A percentile compares a stretch with the other conserved stretches of the same genome.
These are phyloP conservation scores for Ophion ellenae DNA, from an alignment of 2,888 invertebrate species.

Conservation along the genomic window DNA sequence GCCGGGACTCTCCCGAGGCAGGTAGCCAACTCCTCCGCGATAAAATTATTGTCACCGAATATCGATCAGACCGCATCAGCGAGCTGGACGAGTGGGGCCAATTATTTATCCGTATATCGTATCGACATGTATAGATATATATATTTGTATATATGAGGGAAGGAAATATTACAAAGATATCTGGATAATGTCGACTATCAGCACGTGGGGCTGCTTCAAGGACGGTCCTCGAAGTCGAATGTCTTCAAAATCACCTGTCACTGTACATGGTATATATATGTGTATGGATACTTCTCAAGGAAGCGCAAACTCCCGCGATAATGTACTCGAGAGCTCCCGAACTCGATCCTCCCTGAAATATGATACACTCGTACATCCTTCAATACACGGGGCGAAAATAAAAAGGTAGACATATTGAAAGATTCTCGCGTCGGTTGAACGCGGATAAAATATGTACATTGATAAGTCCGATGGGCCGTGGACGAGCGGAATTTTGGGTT, in stretches of 20 bases:
- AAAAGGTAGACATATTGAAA: neutral
- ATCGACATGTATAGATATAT: neutral
- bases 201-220: too few species aligned
- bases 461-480: neutral
- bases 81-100: conserved; percentile 48
- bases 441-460: conserved; percentile 3
- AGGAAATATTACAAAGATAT: too few species aligned
- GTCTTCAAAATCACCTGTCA: too few species aligned
- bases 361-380: conserved; percentile 28
- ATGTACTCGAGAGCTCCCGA: conserved; percentile 27
- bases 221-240: too few species aligned
- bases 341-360: conserved; percentile 58
- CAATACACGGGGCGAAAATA: conserved; percentile 8
- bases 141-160: too few species aligned
- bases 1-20: conserved; percentile 5
- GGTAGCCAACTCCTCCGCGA: conserved; percentile 32
- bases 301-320: conserved; percentile 3
- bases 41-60: conserved; percentile 67
- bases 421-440: neutral
- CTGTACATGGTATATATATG: too few species aligned
- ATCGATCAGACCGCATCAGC: conserved; percentile 60
- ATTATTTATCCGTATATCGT: conserved; percentile 64
- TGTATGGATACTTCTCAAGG: neutral
- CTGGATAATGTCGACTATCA: too few species aligned
- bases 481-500: neutral